A percentile compares a stretch with the other conserved stretches of the same genome.
Conservation (phyloP, 1,140 invertebrate species). For the Aethina tumida region DNA sequence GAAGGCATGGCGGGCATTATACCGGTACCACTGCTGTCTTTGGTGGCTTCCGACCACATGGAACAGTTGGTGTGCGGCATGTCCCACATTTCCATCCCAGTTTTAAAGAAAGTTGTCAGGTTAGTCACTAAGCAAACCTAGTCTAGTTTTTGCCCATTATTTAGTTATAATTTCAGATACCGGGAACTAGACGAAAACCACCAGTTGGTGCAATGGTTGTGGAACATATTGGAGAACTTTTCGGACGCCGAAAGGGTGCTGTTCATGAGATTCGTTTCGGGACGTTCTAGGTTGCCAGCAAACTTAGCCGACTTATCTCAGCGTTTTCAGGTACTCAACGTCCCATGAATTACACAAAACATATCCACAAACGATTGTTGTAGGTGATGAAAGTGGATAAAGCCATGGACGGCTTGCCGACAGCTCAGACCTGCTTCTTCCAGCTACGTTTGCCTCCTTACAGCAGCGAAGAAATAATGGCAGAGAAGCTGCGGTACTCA, state of each 20-base stretch:
- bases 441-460: constrained; percentile 59
- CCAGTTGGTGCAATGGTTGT: constrained; percentile 53
- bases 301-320: constrained; percentile 58
- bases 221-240: constrained; percentile 54
- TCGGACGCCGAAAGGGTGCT: constrained; percentile 54
- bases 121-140: constrained; percentile 23
- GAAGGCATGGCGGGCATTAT: constrained; percentile 59
- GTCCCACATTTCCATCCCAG: constrained; percentile 50
- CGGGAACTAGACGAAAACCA: constrained; percentile 54
- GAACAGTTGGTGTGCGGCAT: constrained; percentile 59
- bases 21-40: constrained; percentile 51
- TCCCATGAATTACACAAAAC: neutral
- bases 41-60: constrained; percentile 49
- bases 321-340: constrained; percentile 48
- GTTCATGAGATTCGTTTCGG: constrained; percentile 61
- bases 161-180: constrained; percentile 38
- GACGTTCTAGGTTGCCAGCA: constrained; percentile 52
- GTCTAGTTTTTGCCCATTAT: neutral
- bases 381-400: constrained; percentile 50
- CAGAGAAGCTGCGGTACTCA: constrained; percentile 53
- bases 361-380: constrained; percentile 1
- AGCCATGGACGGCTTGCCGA: constrained; percentile 50
- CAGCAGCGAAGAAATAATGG: constrained; percentile 48
- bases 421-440: constrained; percentile 62
- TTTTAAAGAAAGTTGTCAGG: constrained; percentile 55